Evolutionary conservation across 2,888 invertebrate genomes (phyloP).

Genomic region (Drosophila affinis): DNA sequence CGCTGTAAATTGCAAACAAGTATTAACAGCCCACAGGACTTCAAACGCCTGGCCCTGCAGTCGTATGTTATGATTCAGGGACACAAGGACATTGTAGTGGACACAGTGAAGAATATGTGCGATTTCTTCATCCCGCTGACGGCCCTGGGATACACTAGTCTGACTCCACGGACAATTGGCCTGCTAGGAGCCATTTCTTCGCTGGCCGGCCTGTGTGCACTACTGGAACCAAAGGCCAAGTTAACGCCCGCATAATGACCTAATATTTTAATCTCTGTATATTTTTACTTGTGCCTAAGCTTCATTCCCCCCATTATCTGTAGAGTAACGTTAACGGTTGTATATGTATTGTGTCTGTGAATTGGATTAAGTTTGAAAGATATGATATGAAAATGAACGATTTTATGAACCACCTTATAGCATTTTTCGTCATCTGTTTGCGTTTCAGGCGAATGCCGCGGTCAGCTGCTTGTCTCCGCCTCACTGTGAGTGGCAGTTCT

Average conservation of each 20-base stretch:
- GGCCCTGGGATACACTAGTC: conserved; percentile 90
- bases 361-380: conserved; percentile 44
- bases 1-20: conserved; percentile 66
- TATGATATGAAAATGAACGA: conserved; percentile 34
- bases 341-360: conserved; percentile 30
- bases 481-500: conserved; percentile 26
- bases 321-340: conserved; percentile 38
- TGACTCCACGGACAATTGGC: conserved; percentile 92
- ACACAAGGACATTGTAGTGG: conserved; percentile 89
- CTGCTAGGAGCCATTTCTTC: conserved; percentile 92
- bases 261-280: conserved; percentile 28
- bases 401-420: conserved; percentile 37
- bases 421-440: conserved; percentile 7
- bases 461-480: conserved; percentile 19
- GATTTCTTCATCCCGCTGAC: conserved; percentile 94
- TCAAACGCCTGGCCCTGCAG: conserved; percentile 66
- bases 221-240: conserved; percentile 91
- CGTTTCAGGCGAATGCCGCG: conserved; percentile 17
- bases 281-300: conserved; percentile 16
- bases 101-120: conserved; percentile 93
- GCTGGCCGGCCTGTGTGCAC: conserved; percentile 89
- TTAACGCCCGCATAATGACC: conserved; percentile 86
- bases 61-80: conserved; percentile 75
- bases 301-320: conserved; percentile 13
- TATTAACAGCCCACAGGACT: conserved; percentile 70